Base-by-base conservation (phyloP, 2,797 vertebrate genomes). In the Phyllotis vaccarum region DNA sequence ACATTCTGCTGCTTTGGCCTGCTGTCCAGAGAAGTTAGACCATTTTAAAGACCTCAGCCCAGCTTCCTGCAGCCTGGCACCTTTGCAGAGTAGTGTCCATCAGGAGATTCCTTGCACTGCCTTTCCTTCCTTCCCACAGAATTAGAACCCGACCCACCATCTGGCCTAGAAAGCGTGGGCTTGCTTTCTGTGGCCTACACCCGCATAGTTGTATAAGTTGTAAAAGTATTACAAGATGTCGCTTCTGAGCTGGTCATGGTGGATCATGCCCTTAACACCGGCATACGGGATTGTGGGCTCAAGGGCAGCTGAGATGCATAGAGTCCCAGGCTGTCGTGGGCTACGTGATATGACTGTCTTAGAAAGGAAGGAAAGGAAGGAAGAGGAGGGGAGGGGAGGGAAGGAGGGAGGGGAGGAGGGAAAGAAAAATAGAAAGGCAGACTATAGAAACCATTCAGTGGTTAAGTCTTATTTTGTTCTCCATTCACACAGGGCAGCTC, bases 141-240 rank as follows among this genome's bases (percentile, higher is more conserved):
- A 29, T 3, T 22, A 34, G 40, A 66, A 49, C 2, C 43, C 31
- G 6, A 43, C 11, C 74, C 1, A 0, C 34, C 40, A 2, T 29
- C 40, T 1, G 14, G n/a, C 81, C 40, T 29, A 60, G 90, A 66
- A 37, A 68, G 66, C 16, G 1, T 21, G 8, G 46, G 10, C 43
- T 34, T 37, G 24, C 7, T 0, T 37, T n/a, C 83, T 14, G 56
- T 16, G 29, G 27, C 40, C 52, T 40, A 13, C 11, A 37, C 17
- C 34, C 10, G 58, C 43, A 34, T 24, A 29, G 29, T 19, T 24
- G 12, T 56, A 46, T 40, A 0, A 0, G 46, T 58, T 52, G 49
- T 62, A 54, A 52, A 91, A 83, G 89, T 40, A 82, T 12, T 34
- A n/a, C 89, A 89, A 56, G n/a, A 52, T 14, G 94, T 75, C 72